phyloP scores from a whole-genome alignment of 2,888 invertebrate species.

The Eupithecia vulgata region DNA sequence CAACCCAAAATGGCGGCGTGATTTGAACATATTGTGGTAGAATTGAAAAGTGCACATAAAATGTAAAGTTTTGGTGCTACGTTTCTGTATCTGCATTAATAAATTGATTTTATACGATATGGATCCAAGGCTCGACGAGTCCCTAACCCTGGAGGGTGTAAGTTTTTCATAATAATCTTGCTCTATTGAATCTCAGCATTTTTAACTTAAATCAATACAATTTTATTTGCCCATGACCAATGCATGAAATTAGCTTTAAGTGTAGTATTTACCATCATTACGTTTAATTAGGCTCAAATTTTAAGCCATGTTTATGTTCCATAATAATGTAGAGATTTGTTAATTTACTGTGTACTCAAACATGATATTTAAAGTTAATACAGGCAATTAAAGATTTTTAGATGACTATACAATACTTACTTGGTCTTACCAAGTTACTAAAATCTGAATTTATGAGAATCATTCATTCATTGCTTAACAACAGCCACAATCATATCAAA shows the following conservation, averaged over 20 bases:
- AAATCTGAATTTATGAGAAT: neutral
- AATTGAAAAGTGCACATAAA: constrained; percentile 16
- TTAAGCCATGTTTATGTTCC: neutral
- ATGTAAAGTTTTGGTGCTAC: constrained; percentile 17
- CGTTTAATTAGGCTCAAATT: neutral
- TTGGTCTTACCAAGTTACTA: neutral
- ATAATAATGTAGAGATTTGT: neutral
- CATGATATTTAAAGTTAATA: neutral
- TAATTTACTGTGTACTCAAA: neutral
- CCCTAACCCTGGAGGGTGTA: constrained; percentile 74
- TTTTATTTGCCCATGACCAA: neutral
- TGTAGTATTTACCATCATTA: neutral
- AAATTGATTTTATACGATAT: constrained; percentile 50
- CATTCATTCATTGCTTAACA: neutral
- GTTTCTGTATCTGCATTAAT: neutral
- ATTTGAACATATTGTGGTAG: constrained; percentile 65
- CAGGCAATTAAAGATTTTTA: neutral
- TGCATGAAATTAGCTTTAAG: neutral
- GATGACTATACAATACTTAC: neutral
- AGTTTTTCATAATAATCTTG: constrained; percentile 50
- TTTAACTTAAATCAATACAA: too few species aligned
- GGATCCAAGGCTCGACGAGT: constrained; percentile 77
- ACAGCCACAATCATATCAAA: neutral
- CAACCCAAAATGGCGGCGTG: constrained; percentile 83
- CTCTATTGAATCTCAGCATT: neutral